phyloP scores from a whole-genome alignment of 2,113 vertebrate genomes.

The Zeus faber region DNA sequence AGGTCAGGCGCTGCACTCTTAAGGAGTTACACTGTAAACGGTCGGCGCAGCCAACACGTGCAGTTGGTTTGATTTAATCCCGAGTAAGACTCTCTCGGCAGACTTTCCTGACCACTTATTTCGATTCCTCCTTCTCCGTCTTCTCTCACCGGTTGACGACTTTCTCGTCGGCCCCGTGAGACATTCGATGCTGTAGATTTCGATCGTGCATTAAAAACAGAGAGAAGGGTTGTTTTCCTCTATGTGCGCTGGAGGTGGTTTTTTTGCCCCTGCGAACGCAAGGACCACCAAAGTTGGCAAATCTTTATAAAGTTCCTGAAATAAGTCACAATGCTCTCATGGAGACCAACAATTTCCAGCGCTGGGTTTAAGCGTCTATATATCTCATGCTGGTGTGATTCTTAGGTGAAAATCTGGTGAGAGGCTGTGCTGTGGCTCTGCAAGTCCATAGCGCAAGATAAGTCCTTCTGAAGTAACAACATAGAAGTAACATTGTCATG shows the following conservation, averaged over 20 bases:
- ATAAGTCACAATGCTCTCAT: no score
- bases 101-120: neutral
- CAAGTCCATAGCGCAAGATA: no score
- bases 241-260: neutral
- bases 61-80: neutral
- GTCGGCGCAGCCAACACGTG: neutral
- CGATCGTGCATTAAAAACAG: no score
- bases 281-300: neutral
- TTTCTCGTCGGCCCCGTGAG: slow-evolving; percentile 32
- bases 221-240: slow-evolving; percentile 52
- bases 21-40: neutral
- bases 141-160: slow-evolving; percentile 12
- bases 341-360: no score
- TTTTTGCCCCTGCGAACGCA: neutral
- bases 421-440: no score
- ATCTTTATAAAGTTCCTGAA: no score
- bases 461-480: no score
- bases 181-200: slow-evolving; percentile 32
- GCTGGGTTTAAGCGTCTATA: no score
- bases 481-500: no score
- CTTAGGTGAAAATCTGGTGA: no score
- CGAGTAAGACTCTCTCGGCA: slow-evolving; percentile 10
- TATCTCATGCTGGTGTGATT: no score
- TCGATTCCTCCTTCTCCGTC: slow-evolving; percentile 7
- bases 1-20: neutral